Evolutionary conservation across 2,113 vertebrate species (phyloP).

Genomic region (Myodes glareolus): DNA sequence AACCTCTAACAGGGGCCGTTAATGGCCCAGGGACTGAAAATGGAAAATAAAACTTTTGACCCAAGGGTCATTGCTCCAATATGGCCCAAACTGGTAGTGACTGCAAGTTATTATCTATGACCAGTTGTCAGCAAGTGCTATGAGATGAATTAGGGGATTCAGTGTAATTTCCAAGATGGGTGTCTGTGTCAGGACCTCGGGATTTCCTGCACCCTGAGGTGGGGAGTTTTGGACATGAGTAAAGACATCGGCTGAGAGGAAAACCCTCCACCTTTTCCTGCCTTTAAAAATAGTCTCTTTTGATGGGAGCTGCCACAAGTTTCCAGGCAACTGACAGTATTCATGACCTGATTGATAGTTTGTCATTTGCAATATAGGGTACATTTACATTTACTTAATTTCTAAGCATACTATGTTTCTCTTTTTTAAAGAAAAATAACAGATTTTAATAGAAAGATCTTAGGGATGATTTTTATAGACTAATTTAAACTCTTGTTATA

Average conservation of each 20-base stretch:
- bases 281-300: background rate
- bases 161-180: constrained; percentile 63
- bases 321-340: background rate
- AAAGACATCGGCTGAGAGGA: constrained; percentile 35
- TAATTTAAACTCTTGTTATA: background rate
- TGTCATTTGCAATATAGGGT: background rate
- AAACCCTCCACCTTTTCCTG: background rate
- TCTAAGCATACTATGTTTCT: background rate
- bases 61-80: constrained; percentile 46
- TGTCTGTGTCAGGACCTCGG: constrained; percentile 21
- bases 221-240: constrained; percentile 3
- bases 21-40: constrained; percentile 41
- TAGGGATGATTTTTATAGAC: background rate
- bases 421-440: background rate
- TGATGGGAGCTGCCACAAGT: background rate
- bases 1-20: constrained; percentile 22
- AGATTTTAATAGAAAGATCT: background rate
- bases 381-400: background rate
- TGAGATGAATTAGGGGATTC: constrained; percentile 55
- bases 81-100: constrained; percentile 54
- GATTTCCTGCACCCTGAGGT: constrained; percentile 31
- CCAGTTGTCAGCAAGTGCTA: constrained; percentile 12
- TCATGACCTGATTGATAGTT: background rate
- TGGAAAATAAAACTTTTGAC: constrained; percentile 63
- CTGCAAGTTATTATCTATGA: constrained; percentile 65